Evolutionary conservation across 2,113 vertebrate species (phyloP), one percentile per base, ranked within the genome.

Genomic region (Fukomys damarensis): DNA sequence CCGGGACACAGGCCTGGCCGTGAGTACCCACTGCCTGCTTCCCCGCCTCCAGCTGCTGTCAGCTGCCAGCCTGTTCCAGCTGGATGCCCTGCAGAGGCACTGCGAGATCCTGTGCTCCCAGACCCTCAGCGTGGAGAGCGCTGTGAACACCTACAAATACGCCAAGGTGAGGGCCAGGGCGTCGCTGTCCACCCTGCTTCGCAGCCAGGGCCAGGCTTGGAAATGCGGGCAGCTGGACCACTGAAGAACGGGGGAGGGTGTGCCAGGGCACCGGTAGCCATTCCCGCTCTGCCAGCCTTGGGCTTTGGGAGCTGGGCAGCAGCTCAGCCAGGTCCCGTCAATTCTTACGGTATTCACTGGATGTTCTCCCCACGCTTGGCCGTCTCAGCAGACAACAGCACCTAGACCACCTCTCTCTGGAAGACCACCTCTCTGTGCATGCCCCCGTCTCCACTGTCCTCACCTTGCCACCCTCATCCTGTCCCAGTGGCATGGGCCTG

Each of bases 21-120:
- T 0, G 3, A 56, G 2, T 0, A 7, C 41, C 68, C 10, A 93
- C 79, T 79, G 88, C 84, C 88, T 96, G 20, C 79, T 8, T 89
- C 52, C 68, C 61, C 83, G 70, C 93, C 9, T 0, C 2, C 93
- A 99, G 99, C 98, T 99, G 95, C 87, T 99, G 96, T 99, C 99
- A 0, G 99, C 99, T 3, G 99, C 99, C 85, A 99, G 99, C 98
- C 97, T 99, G 32, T 99, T 99, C 97, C 99, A 99, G 98, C 98
- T 99, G 97, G 98, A 98, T 0, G 98, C 99, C 74, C 98, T 99
- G 65, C 99, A 99, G 98, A 98, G 99, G 96, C 99, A 99, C 98
- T 99, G 99, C 91, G 99, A 99, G 97, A 99, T 99, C 97, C 98
- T 99, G 95, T 99, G 99, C 94, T 99, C 99, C 91, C 99, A 98